Evolutionary conservation across 2,113 vertebrate genomes (phyloP), one percentile per base, ranked within the genome.

Genomic region (Dasyurus viverrinus): DNA sequence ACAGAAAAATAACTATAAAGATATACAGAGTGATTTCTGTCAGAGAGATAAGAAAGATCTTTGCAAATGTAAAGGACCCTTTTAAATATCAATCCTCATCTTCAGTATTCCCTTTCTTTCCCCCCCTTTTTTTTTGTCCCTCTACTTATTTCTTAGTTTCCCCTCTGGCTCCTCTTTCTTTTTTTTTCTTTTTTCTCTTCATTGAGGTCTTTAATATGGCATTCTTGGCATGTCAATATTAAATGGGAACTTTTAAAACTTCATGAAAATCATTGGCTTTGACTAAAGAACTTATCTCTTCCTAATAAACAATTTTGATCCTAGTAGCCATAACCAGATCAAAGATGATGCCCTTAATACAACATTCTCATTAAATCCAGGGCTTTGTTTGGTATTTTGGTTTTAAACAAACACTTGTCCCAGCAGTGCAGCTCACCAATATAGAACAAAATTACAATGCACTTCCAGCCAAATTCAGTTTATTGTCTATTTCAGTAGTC

Each of bases 401-500:
- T 98, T 98, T 98, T 98, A 98, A 98, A 98, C 97, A 98, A 98
- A 98, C 98, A 98, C 98, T 98, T 93, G 68, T 98, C 98, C 98
- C 98, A 98, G 95, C 98, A 98, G 98, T 96, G 95, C 96, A 97
- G 97, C 98, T 98, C 97, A 98, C 98, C 98, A 98, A 98, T 98
- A 98, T 98, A 98, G 98, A 98, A 98, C 97, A 98, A 98, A 98
- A 99, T 99, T 98, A 98, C 98, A 98, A 98, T 98, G 98, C 98
- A 98, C 98, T 98, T 98, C 97, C 97, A 98, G 98, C 98, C 98
- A 99, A 98, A 99, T 98, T 98, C 98, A 97, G 97, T 98, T 98
- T 99, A 98, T 98, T 98, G 98, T 99, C 98, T 98, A 98, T 98
- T 98, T 99, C 98, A 98, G 98, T 98, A 98, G 98, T 98, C 94